phyloP scores from a whole-genome alignment of 2,797 vertebrate genomes.

The Poecilia wingei region DNA sequence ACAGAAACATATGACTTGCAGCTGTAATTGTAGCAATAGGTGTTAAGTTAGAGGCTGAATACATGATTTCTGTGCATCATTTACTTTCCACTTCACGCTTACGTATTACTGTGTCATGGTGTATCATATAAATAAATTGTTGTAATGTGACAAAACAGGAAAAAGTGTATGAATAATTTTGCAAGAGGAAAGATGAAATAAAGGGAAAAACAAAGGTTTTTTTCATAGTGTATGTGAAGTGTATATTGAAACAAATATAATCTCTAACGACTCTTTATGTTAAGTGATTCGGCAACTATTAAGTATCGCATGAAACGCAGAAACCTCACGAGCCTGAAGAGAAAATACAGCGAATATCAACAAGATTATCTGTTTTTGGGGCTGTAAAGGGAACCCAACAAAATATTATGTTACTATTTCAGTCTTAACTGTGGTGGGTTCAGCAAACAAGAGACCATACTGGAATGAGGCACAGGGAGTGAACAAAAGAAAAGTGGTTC shows the following conservation, averaged over 20 bases:
- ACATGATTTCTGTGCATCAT: background rate
- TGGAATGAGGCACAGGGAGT: slow-evolving; percentile 1
- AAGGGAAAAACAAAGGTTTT: background rate
- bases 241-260: background rate
- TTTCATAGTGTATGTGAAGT: background rate
- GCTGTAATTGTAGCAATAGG: background rate
- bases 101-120: background rate
- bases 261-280: background rate
- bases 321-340: background rate
- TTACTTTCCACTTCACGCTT: background rate
- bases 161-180: background rate
- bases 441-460: background rate
- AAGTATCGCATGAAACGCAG: background rate
- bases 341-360: background rate
- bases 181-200: background rate
- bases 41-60: no score
- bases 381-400: background rate
- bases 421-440: background rate
- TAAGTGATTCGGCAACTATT: background rate
- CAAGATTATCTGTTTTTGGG: background rate
- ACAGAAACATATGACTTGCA: background rate
- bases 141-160: background rate
- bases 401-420: background rate
- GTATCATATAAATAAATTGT: background rate
- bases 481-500: slow-evolving; percentile 1